Conservation (phyloP, 2,797 vertebrate genomes). For the Labeo calbasu region DNA sequence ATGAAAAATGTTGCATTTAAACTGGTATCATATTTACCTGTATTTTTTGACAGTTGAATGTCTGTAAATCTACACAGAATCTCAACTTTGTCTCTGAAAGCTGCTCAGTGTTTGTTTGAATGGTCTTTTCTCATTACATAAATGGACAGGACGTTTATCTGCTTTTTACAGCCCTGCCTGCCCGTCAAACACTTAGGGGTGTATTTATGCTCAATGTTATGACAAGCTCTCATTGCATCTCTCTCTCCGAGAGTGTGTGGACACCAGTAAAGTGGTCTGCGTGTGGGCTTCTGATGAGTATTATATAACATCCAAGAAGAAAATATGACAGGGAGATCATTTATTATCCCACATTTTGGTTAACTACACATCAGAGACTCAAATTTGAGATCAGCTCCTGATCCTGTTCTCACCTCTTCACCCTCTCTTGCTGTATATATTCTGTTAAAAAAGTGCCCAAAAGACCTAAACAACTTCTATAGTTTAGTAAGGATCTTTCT, state of each 20-base stretch:
- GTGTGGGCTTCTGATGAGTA: not conserved
- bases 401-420: not conserved
- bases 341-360: not conserved
- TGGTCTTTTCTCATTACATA: not conserved
- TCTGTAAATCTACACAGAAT: not conserved
- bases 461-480: not conserved
- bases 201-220: constrained; percentile 19
- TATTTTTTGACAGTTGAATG: not conserved
- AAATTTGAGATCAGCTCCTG: not conserved
- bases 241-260: not conserved
- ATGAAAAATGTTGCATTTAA: not conserved
- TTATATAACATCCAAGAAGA: not conserved
- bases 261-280: not conserved
- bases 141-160: not conserved
- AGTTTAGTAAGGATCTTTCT: not conserved
- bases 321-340: not conserved
- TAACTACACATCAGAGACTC: not conserved
- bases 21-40: not conserved
- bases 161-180: not conserved
- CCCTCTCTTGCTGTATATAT: not conserved
- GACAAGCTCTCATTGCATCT: not conserved
- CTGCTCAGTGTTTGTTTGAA: not conserved
- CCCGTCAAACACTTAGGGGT: not conserved
- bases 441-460: not conserved
- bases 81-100: not conserved